Conservation (phyloP, 53 echinoderm and acorn worm species). For the Henricia sp. region DNA sequence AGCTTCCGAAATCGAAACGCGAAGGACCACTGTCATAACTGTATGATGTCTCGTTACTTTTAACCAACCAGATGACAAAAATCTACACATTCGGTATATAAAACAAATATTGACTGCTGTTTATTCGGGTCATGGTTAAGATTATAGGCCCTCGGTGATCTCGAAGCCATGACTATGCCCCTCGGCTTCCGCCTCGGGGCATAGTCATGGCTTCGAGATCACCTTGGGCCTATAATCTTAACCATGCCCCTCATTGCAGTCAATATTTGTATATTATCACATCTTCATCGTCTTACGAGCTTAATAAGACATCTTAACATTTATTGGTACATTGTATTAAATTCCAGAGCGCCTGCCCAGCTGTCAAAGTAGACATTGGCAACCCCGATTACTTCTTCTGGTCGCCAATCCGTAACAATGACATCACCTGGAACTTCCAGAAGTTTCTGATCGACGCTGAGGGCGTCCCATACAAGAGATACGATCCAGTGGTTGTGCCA, state of each 20-base stretch:
- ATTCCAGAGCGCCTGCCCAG: slow-evolving; percentile 71
- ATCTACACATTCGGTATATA: too few species aligned
- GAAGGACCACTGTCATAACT: too few species aligned
- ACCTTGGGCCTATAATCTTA: too few species aligned
- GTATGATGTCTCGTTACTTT: too few species aligned
- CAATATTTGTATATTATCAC: background rate
- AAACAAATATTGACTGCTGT: too few species aligned
- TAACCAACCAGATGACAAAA: too few species aligned
- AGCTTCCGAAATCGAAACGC: too few species aligned
- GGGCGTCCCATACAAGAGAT: slow-evolving; percentile 82
- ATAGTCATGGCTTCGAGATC: background rate
- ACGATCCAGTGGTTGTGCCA: slow-evolving; percentile 67
- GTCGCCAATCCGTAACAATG: slow-evolving; percentile 65
- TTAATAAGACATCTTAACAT: background rate
- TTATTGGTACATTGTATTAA: background rate
- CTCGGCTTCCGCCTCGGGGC: too few species aligned
- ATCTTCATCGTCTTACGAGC: background rate
- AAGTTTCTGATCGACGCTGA: slow-evolving; percentile 81
- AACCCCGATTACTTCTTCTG: slow-evolving; percentile 57
- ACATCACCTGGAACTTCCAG: slow-evolving; percentile 94
- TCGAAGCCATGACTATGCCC: too few species aligned
- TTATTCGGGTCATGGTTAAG: too few species aligned
- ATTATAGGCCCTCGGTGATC: too few species aligned
- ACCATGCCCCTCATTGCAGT: too few species aligned
- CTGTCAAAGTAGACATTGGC: slow-evolving; percentile 71